Conservation (phyloP, 1,140 invertebrate genomes). For the Camponotus floridanus region DNA sequence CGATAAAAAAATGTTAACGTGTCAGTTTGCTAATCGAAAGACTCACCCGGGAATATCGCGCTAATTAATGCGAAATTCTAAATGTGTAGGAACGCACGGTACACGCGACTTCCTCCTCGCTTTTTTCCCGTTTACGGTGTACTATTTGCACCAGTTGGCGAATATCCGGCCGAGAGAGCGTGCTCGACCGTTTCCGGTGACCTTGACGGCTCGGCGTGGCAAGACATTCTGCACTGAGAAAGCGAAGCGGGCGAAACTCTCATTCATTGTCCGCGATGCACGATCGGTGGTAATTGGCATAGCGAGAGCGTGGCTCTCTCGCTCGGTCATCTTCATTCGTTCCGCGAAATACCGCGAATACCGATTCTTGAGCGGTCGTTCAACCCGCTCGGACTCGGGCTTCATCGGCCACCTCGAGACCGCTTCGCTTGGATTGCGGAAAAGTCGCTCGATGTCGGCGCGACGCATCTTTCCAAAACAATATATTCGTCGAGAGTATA, state of each 20-base stretch:
- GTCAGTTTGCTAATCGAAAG: not conserved
- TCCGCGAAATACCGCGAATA: constrained; percentile 81
- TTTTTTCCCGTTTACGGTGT: constrained; percentile 49
- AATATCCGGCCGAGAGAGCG: constrained; percentile 27
- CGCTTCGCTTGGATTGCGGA: constrained; percentile 18
- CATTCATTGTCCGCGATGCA: constrained; percentile 67
- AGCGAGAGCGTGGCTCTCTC: constrained; percentile 18
- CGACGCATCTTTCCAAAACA: constrained; percentile 41
- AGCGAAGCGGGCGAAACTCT: constrained; percentile 52
- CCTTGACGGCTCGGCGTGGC: constrained; percentile 53
- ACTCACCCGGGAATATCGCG: constrained; percentile 1
- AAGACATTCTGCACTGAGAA: constrained; percentile 42
- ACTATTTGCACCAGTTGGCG: constrained; percentile 12
- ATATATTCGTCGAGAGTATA: not conserved
- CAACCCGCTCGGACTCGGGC: constrained; percentile 66
- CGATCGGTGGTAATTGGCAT: constrained; percentile 67
- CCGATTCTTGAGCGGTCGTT: constrained; percentile 79
- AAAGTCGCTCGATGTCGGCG: constrained; percentile 12
- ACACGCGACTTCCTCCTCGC: not conserved
- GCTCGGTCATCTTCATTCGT: constrained; percentile 79
- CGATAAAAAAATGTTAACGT: constrained; percentile 10
- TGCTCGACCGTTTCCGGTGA: constrained; percentile 66
- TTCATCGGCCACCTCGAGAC: constrained; percentile 35
- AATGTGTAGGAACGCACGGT: not conserved
- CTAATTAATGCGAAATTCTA: constrained; percentile 12